These are phyloP conservation scores for Leontocebus nigricollis DNA, from an alignment of 2,797 vertebrate genomes.

Conservation along the genomic window DNA sequence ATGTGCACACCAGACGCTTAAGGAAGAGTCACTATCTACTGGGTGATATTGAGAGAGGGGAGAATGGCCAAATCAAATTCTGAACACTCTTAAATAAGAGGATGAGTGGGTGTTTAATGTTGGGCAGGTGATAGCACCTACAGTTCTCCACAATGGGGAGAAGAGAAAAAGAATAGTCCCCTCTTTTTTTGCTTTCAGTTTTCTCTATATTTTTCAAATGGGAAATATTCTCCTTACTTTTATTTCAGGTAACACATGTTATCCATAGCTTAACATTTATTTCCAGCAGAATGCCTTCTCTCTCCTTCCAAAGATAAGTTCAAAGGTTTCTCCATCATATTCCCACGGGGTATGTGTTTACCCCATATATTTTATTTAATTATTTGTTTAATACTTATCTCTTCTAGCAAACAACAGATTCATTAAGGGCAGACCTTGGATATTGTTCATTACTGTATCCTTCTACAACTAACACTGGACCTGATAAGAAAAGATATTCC, in stretches of 20 bases:
- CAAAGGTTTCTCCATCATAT: background rate
- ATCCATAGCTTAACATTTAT: background rate
- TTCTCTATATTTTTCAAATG: background rate
- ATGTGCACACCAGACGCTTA: background rate
- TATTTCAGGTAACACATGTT: background rate
- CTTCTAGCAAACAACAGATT: background rate
- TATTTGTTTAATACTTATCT: background rate
- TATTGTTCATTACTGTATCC: background rate
- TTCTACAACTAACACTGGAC: background rate
- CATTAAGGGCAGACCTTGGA: background rate
- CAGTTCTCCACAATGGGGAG: background rate
- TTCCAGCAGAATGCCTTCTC: background rate
- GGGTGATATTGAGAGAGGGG: background rate
- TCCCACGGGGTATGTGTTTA: background rate
- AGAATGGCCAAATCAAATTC: background rate
- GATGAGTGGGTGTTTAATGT: background rate
- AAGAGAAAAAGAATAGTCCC: background rate
- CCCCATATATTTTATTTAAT: background rate
- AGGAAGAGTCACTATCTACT: background rate
- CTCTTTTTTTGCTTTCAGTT: background rate
- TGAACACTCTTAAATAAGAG: background rate
- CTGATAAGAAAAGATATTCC: background rate
- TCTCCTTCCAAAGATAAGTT: background rate
- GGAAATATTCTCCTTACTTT: background rate
- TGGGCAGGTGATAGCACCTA: background rate